A percentile compares a stretch with the other conserved stretches of the same genome.
phyloP scores from a whole-genome alignment of 2,797 vertebrate genomes.

The Zalophus californianus region DNA sequence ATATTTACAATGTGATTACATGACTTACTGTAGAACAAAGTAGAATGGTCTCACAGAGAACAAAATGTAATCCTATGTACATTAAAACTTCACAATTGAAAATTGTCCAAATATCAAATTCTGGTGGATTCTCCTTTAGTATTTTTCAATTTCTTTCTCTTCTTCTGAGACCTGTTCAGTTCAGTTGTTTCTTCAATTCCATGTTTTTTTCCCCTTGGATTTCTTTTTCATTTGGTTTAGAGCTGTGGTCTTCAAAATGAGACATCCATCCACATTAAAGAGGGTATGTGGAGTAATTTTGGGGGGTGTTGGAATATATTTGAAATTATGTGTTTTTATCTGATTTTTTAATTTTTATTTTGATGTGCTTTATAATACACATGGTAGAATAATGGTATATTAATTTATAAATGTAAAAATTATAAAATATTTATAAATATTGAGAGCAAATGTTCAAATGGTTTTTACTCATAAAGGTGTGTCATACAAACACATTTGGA shows the following conservation, averaged over 20 bases:
- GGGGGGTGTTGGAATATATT: background rate
- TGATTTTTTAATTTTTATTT: background rate
- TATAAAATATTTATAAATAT: too few relatives aligned
- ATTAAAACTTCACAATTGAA: constrained; percentile 10
- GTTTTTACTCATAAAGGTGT: background rate
- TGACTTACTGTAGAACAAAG: background rate
- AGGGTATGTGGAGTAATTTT: background rate
- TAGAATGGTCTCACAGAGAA: background rate
- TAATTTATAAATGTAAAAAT: background rate
- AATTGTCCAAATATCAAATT: constrained; percentile 4
- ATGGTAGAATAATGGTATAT: background rate
- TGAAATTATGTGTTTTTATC: background rate
- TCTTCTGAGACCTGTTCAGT: background rate
- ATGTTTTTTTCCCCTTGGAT: background rate
- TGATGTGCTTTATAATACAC: background rate
- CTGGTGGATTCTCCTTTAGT: background rate
- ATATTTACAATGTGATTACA: background rate
- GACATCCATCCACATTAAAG: background rate
- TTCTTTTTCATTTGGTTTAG: constrained; percentile 16
- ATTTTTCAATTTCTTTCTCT: background rate
- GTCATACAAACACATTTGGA: background rate
- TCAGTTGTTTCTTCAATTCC: background rate
- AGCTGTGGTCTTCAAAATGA: constrained; percentile 5
- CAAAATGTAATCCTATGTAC: background rate
- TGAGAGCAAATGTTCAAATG: background rate